These are phyloP conservation scores for Cranoglanis bouderius DNA, from an alignment of 2,113 vertebrate genomes.

Conservation along the genomic window DNA sequence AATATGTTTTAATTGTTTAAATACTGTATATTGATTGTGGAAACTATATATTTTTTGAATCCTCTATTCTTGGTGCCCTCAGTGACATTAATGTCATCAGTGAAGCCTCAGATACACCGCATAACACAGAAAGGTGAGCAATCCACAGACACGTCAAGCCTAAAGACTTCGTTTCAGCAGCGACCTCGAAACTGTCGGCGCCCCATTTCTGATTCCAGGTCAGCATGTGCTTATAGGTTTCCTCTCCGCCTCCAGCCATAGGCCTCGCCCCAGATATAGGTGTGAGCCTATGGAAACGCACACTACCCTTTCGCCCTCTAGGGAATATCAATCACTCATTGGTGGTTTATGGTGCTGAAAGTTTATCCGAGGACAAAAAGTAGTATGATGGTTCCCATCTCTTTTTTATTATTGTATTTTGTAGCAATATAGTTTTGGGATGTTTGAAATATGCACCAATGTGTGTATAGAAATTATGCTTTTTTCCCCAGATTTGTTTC, in stretches of 20 bases:
- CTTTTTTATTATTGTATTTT: neutral
- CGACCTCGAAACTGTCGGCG: conserved; percentile 28
- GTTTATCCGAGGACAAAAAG: neutral
- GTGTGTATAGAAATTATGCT: neutral
- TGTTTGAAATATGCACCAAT: neutral
- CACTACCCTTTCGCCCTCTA: neutral
- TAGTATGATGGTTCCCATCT: neutral
- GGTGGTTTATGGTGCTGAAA: neutral
- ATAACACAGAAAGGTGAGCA: neutral
- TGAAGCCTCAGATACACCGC: neutral
- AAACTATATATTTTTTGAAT: neutral
- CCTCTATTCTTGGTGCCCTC: neutral
- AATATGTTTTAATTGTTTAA: neutral
- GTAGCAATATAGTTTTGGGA: neutral
- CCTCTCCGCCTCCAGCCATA: conserved; percentile 37
- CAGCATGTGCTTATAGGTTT: conserved; percentile 41
- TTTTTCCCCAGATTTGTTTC: too few relatives aligned
- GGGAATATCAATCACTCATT: neutral
- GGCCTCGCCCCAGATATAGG: conserved; percentile 39
- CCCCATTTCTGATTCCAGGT: conserved; percentile 44
- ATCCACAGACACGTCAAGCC: neutral
- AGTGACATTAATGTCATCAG: neutral
- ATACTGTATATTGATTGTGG: neutral
- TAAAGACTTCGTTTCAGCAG: neutral
- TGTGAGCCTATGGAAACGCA: conserved; percentile 25